Evolutionary conservation across 2,113 vertebrate genomes (phyloP).

Genomic region (Pardalotus punctatus): DNA sequence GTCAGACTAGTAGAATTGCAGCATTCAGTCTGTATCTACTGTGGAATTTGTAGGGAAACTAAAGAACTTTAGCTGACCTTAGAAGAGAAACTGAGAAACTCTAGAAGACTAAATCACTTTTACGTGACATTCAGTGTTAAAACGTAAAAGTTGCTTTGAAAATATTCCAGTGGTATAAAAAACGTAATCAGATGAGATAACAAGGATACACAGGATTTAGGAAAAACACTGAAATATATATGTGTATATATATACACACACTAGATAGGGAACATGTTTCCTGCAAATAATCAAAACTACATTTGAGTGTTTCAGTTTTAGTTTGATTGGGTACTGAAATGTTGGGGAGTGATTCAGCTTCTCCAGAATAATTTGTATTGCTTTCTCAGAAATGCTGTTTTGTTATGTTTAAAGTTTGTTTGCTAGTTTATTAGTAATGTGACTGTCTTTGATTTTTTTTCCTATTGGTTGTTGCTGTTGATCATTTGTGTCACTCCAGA

Average conservation of each 20-base stretch:
- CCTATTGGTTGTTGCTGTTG: background rate
- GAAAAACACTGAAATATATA: background rate
- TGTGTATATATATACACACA: background rate
- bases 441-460: background rate
- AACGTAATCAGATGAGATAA: background rate
- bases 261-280: background rate
- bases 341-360: background rate
- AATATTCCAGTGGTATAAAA: background rate
- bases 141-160: background rate
- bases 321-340: background rate
- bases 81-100: too few species aligned
- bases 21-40: fast-evolving
- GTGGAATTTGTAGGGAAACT: background rate
- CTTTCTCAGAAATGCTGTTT: background rate
- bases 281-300: background rate
- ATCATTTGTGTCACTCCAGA: background rate
- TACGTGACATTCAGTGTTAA: background rate
- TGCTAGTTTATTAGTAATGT: background rate
- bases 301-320: background rate
- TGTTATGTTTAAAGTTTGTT: background rate
- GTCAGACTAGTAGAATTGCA: background rate
- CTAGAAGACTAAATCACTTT: background rate
- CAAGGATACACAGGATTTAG: background rate
- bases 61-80: too few species aligned
- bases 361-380: background rate